phyloP scores from a whole-genome alignment of 37 sponge, comb jelly and placozoan genomes.

The Tethya wilhelma region DNA sequence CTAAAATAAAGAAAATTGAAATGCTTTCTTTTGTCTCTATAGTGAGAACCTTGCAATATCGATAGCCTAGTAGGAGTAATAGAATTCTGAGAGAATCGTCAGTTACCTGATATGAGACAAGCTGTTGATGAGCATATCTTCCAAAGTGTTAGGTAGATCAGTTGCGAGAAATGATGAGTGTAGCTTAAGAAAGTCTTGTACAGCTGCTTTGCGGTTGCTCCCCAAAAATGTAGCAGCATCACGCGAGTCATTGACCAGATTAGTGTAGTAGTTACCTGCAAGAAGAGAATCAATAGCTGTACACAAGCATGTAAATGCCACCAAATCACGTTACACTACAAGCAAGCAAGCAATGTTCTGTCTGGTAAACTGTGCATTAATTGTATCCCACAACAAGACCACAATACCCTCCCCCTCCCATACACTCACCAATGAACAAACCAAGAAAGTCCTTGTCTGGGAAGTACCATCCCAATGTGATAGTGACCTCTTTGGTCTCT shows the following conservation, averaged over 20 bases:
- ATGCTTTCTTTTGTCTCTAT: too few relatives aligned
- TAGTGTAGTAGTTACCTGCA: conserved; percentile 21
- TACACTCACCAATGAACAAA: conserved; percentile 8
- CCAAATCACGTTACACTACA: not conserved
- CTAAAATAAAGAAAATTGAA: too few relatives aligned
- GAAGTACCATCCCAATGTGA: conserved; percentile 41
- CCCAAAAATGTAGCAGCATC: conserved; percentile 7
- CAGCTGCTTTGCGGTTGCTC: not conserved
- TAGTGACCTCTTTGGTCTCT: conserved; percentile 28
- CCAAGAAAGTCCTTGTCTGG: conserved; percentile 41
- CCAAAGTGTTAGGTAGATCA: not conserved
- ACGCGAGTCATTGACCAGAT: conserved; percentile 12
- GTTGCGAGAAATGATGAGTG: conserved; percentile 5
- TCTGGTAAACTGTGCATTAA: too few relatives aligned
- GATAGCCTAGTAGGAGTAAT: not conserved
- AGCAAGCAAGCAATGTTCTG: too few relatives aligned
- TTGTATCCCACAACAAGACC: not conserved
- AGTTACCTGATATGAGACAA: conserved; percentile 22
- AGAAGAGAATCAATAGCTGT: not conserved
- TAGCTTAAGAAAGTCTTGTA: conserved; percentile 4
- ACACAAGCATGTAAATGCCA: not conserved
- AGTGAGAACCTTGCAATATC: too few relatives aligned
- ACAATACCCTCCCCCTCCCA: not conserved
- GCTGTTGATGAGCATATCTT: conserved; percentile 42
- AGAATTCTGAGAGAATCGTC: not conserved